These are phyloP conservation scores for Sialia sialis DNA, from an alignment of 2,113 vertebrate genomes.

Conservation along the genomic window DNA sequence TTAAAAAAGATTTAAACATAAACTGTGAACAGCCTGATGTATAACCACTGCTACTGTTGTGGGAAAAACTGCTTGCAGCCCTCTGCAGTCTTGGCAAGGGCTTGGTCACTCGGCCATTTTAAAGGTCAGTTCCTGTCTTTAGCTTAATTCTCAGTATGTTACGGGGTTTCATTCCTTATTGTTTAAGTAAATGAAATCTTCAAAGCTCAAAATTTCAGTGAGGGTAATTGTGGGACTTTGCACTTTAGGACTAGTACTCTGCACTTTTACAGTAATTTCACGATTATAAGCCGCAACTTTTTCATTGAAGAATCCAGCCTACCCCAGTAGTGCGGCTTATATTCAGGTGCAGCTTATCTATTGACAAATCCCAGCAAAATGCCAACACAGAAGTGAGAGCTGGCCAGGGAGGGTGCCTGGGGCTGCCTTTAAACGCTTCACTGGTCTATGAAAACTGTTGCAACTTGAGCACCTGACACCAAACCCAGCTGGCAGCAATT, in stretches of 20 bases:
- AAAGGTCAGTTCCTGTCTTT: background rate
- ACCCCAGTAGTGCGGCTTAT: too few relatives aligned
- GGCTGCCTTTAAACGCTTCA: too few relatives aligned
- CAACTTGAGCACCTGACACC: too few relatives aligned
- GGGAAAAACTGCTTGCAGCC: background rate
- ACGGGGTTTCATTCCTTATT: background rate
- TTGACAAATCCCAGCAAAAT: too few relatives aligned
- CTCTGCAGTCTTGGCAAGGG: background rate
- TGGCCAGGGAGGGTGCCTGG: too few relatives aligned
- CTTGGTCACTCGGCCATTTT: background rate
- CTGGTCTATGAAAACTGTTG: too few relatives aligned
- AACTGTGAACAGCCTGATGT: background rate
- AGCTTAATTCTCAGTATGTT: background rate
- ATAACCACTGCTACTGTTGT: background rate
- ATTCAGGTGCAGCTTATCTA: too few relatives aligned
- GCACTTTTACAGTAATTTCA: too few relatives aligned
- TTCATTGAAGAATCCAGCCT: too few relatives aligned
- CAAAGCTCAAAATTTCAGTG: background rate
- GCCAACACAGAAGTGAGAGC: too few relatives aligned
- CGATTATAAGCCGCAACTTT: too few relatives aligned
- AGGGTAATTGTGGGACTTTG: background rate
- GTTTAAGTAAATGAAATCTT: background rate
- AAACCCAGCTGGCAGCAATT: too few relatives aligned
- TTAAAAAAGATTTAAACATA: background rate
- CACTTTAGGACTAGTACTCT: background rate